phyloP scores from a whole-genome alignment of 2,113 vertebrate species.

The Ptilorrhoa leucosticta region DNA sequence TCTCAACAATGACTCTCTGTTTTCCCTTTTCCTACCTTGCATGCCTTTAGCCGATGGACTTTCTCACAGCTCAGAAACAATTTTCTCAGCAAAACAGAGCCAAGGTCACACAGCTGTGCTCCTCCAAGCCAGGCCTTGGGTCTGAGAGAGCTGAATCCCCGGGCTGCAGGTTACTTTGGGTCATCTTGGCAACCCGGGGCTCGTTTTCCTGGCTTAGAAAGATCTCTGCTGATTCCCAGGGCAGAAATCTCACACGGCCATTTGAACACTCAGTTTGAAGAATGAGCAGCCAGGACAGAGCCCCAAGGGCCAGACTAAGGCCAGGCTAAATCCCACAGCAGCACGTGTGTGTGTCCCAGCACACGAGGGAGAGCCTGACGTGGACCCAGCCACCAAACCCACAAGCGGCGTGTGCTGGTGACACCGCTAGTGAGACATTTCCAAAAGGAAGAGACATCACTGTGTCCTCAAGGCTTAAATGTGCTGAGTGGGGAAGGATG shows the following conservation, averaged over 20 bases:
- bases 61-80: conserved; percentile 37
- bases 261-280: background rate
- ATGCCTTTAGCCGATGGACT: background rate
- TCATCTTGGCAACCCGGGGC: conserved; percentile 29
- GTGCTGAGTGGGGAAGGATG: background rate
- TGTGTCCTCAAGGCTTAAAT: background rate
- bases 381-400: background rate
- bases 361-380: fast-evolving
- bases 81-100: conserved; percentile 37
- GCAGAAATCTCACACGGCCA: background rate
- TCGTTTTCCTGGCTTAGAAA: background rate
- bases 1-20: background rate
- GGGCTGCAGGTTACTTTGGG: background rate
- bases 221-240: background rate
- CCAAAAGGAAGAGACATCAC: background rate
- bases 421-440: background rate
- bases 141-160: background rate
- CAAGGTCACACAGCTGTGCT: conserved; percentile 49
- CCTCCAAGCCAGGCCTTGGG: background rate
- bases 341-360: fast-evolving
- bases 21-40: background rate
- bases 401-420: fast-evolving
- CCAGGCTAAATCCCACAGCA: background rate
- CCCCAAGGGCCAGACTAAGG: background rate
- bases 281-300: background rate